phyloP scores from a whole-genome alignment of 2,113 vertebrate genomes.

The Ammodytes dubius region DNA sequence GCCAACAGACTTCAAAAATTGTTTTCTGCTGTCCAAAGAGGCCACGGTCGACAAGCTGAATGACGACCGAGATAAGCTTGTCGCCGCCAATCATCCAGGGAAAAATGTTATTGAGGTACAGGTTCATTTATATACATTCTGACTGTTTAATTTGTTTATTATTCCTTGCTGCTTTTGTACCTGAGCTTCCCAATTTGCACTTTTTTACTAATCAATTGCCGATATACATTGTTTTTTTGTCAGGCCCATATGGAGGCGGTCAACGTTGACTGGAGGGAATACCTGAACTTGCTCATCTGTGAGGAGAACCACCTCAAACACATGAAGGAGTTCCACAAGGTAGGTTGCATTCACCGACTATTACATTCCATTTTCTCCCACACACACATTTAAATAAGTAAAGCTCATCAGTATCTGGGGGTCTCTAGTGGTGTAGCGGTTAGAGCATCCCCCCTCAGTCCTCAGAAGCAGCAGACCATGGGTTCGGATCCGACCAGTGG shows the following conservation, averaged over 20 bases:
- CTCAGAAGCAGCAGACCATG: no score
- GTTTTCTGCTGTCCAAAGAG: slow-evolving; percentile 95
- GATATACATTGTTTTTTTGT: neutral
- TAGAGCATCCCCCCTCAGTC: no score
- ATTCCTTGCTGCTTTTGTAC: neutral
- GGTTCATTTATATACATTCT: neutral
- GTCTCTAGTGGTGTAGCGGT: no score
- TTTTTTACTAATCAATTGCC: neutral
- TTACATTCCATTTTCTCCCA: no score
- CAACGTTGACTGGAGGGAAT: slow-evolving; percentile 97
- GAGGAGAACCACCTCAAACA: slow-evolving; percentile 97
- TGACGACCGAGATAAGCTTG: slow-evolving; percentile 89
- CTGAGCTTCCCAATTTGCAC: neutral
- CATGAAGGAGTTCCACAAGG: slow-evolving; percentile 98
- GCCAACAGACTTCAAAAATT: slow-evolving; percentile 92
- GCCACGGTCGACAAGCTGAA: slow-evolving; percentile 91
- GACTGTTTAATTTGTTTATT: neutral
- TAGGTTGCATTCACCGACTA: slow-evolving; percentile 59
- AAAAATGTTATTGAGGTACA: slow-evolving; percentile 94
- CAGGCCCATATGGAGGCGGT: slow-evolving; percentile 97
- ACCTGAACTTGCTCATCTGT: slow-evolving; percentile 97
- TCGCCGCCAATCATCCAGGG: slow-evolving; percentile 88
- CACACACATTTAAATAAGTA: neutral
- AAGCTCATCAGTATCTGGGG: slow-evolving; percentile 15
- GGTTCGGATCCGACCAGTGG: no score